Conservation (phyloP, 2,888 invertebrate species). For the Epistrophe eligans region DNA sequence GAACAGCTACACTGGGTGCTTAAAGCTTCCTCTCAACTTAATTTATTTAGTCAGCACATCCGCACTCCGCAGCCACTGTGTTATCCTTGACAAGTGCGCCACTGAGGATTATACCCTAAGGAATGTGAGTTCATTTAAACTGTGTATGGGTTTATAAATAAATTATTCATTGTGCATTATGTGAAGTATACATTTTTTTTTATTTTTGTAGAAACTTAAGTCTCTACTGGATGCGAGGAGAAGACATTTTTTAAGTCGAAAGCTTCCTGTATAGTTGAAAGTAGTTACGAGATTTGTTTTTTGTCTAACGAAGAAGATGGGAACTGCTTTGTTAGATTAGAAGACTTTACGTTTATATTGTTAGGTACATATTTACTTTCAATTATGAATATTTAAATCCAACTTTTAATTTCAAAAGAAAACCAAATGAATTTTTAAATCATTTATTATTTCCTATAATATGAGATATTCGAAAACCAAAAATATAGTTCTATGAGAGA, state of each 20-base stretch:
- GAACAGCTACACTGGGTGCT: slow-evolving; percentile 37
- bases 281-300: neutral
- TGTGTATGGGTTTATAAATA: slow-evolving; percentile 31
- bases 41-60: slow-evolving; percentile 37
- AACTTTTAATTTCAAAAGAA: too few relatives aligned
- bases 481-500: too few relatives aligned
- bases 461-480: too few relatives aligned
- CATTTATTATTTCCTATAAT: too few relatives aligned
- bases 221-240: neutral
- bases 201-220: slow-evolving; percentile 1
- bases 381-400: too few relatives aligned
- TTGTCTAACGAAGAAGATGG: neutral
- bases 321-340: neutral
- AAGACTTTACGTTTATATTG: neutral
- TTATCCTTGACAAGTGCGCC: slow-evolving; percentile 29
- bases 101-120: slow-evolving; percentile 37
- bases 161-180: slow-evolving; percentile 41
- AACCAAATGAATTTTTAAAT: too few relatives aligned
- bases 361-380: too few relatives aligned
- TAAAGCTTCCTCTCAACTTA: slow-evolving; percentile 40
- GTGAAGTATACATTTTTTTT: slow-evolving; percentile 16
- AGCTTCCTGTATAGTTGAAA: neutral
- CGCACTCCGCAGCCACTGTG: slow-evolving; percentile 28
- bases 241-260: slow-evolving; percentile 2
- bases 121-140: slow-evolving; percentile 37